phyloP scores from a whole-genome alignment of 2,797 vertebrate genomes.

The Momotus momota region DNA sequence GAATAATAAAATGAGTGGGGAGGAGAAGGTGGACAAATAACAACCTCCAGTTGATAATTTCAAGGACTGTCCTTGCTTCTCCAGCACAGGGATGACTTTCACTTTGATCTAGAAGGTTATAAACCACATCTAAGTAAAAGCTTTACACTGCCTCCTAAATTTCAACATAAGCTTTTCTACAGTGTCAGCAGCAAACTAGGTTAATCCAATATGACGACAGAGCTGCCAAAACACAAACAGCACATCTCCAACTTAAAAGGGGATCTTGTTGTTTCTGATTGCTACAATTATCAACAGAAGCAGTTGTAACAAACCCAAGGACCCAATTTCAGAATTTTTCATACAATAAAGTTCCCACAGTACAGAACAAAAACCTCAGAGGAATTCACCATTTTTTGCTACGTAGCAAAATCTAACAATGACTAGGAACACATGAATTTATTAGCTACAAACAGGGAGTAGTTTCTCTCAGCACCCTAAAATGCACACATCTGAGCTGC shows the following conservation, averaged over 20 bases:
- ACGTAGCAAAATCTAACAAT: neutral
- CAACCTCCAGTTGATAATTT: neutral
- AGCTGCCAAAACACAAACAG: constrained; percentile 20
- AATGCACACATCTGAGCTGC: neutral
- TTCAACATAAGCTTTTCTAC: neutral
- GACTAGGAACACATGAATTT: neutral
- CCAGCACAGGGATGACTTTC: neutral
- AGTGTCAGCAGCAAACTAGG: neutral
- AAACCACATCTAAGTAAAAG: neutral
- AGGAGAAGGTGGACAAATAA: neutral
- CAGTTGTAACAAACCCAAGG: neutral
- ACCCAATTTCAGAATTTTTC: neutral
- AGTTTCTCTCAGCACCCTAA: neutral
- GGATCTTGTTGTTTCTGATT: neutral
- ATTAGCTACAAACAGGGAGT: neutral
- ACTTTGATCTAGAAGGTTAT: neutral
- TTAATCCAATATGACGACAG: neutral
- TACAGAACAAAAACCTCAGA: neutral
- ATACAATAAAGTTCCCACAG: neutral
- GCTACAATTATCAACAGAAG: neutral
- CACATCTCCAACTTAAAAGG: neutral
- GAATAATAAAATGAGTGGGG: neutral
- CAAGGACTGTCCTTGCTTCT: neutral
- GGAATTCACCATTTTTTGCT: neutral
- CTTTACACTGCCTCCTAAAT: neutral